These are phyloP conservation scores for Nomia melanderi DNA, from an alignment of 1,140 invertebrate species.

Conservation along the genomic window DNA sequence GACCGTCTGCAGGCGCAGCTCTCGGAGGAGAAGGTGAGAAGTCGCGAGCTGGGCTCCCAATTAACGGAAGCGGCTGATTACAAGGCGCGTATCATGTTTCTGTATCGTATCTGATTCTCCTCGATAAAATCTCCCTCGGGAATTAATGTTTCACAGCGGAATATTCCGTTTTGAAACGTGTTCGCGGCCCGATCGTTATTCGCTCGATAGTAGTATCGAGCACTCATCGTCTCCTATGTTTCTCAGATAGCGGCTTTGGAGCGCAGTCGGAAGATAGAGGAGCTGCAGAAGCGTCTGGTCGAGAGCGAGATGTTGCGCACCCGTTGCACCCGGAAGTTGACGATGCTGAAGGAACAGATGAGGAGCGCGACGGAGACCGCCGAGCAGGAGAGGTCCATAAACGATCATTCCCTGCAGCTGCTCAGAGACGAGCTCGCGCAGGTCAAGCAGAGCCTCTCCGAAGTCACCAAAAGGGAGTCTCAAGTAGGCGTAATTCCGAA, in stretches of 20 bases:
- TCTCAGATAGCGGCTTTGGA: slow-evolving; percentile 89
- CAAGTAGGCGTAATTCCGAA: slow-evolving; percentile 77
- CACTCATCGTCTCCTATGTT: too few species aligned
- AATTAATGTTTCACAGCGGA: too few species aligned
- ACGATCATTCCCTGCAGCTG: slow-evolving; percentile 85
- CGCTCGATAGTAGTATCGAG: neutral
- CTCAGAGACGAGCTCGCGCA: slow-evolving; percentile 87
- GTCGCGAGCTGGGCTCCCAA: slow-evolving; percentile 89
- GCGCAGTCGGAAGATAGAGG: slow-evolving; percentile 90
- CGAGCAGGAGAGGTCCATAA: slow-evolving; percentile 86
- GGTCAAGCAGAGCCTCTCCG: slow-evolving; percentile 86
- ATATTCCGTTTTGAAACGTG: neutral
- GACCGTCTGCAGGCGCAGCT: slow-evolving; percentile 88
- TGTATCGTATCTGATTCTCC: too few species aligned
- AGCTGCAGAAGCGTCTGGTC: slow-evolving; percentile 88
- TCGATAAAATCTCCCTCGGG: too few species aligned
- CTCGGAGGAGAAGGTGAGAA: slow-evolving; percentile 86
- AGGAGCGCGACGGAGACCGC: slow-evolving; percentile 84
- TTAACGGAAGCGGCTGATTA: slow-evolving; percentile 91
- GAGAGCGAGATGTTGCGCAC: slow-evolving; percentile 87
- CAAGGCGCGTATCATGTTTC: slow-evolving; percentile 84
- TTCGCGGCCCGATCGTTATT: neutral
- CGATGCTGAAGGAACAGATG: slow-evolving; percentile 86
- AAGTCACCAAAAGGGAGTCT: slow-evolving; percentile 87
- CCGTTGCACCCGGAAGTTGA: slow-evolving; percentile 87